Conservation (phyloP, 2,797 vertebrate species). For the Hydrophis major region DNA sequence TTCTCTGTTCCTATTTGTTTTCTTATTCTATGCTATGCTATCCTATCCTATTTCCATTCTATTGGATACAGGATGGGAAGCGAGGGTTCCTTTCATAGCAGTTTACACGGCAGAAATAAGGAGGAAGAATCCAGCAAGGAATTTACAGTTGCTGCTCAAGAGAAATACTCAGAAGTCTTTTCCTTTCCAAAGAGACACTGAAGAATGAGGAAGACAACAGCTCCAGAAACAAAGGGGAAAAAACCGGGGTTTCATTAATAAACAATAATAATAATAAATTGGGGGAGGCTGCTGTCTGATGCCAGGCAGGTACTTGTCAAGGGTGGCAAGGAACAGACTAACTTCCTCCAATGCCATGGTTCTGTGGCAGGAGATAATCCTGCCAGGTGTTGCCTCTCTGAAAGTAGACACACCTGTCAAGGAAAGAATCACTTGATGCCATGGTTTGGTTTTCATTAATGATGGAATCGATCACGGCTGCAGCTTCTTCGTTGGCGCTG, state of each 20-base stretch:
- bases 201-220: background rate
- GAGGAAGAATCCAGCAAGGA: background rate
- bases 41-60: too few species aligned
- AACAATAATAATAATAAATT: background rate
- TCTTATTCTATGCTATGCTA: too few species aligned
- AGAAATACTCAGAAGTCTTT: background rate
- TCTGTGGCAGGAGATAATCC: background rate
- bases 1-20: too few species aligned
- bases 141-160: background rate
- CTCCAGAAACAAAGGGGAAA: background rate
- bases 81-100: too few species aligned
- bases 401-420: conserved; percentile 56
- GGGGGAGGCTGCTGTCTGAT: background rate
- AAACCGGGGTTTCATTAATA: background rate
- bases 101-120: background rate
- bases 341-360: background rate
- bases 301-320: background rate
- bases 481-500: conserved; percentile 53
- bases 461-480: conserved; percentile 61
- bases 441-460: conserved; percentile 56
- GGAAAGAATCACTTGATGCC: conserved; percentile 44
- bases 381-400: background rate
- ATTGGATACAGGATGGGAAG: background rate
- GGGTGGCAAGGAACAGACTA: background rate
- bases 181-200: background rate